Base-by-base conservation (phyloP, 2,113 vertebrate genomes). In the Theropithecus gelada region DNA sequence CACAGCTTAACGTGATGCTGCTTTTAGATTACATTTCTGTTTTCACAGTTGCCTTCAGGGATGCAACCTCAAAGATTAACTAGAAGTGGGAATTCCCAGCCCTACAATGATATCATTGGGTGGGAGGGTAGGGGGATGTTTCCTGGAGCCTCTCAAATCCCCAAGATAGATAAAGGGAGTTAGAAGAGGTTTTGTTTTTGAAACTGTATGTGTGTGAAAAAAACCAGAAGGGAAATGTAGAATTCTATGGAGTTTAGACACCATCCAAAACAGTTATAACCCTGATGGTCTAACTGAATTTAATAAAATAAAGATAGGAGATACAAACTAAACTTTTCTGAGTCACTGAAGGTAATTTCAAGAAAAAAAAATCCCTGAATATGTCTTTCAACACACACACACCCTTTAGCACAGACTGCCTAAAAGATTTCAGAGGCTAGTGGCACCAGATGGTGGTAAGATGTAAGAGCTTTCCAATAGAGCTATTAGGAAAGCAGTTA, bases 371-470 rank as follows among this genome's bases (percentile, higher is more conserved):
- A 38, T 59, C 48, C 9, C 50, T 59, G 73, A 80, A 50, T 22
- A n/a, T 52, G 14, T 48, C 30, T 43, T 78, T 59, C 6, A 68
- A 38, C 84, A 70, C 80, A 88, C 79, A 23, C 72, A 59, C 17
- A 45, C 20, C 1, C 79, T 40, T 59, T 66, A 94, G 80, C 43
- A 66, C 45, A 72, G 48, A 83, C 43, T 55, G 9, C 52, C 66
- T 91, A 64, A 43, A 82, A 89, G 50, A 45, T 59, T 97, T 90
- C 66, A 55, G 88, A 96, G 66, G 40, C 83, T 91, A 93, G 88
- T 10, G 40, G 12, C n/a, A 93, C 72, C 94, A 88, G 85, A 90
- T 94, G 88, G 83, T 12, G 1, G 78, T 73, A 45, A 78, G 86
- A 90, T 35, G 27, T 35, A 18, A 27, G 70, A 84, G 48, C 75